Conservation (phyloP, 2,797 vertebrate genomes). For the Gallinago stenura region DNA sequence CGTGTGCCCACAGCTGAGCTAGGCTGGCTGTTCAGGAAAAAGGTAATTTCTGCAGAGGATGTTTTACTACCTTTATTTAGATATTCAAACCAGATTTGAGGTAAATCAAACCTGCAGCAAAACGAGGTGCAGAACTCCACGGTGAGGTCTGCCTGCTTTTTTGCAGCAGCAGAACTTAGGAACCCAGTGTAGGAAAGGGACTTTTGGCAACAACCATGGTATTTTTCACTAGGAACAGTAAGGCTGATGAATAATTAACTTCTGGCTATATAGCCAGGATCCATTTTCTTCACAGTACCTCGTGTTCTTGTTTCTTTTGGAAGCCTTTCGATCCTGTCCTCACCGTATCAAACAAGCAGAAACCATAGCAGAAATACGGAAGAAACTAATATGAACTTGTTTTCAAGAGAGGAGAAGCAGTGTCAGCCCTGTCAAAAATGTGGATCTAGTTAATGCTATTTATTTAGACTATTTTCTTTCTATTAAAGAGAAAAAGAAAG, state of each 20-base stretch:
- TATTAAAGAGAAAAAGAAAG: background rate
- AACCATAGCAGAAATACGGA: background rate
- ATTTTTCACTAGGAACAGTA: slow-evolving; percentile 24
- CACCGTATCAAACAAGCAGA: background rate
- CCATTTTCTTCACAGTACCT: background rate
- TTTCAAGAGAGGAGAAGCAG: background rate
- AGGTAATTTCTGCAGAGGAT: background rate
- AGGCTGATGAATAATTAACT: slow-evolving; percentile 56
- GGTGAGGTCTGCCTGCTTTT: background rate
- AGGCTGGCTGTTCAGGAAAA: background rate
- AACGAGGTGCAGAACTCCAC: background rate
- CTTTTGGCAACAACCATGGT: background rate
- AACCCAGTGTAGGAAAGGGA: background rate
- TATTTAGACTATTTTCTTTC: background rate
- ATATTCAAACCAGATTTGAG: background rate
- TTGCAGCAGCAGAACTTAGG: background rate
- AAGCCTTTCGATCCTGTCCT: background rate
- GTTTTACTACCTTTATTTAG: background rate
- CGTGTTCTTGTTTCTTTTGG: background rate
- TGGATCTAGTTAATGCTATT: background rate
- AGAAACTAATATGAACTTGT: background rate
- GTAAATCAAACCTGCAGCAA: background rate
- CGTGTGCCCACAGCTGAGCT: background rate
- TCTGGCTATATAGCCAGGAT: background rate
- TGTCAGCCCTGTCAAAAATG: background rate